phyloP scores from a whole-genome alignment of 1,140 invertebrate genomes.

The Tachypleus tridentatus region DNA sequence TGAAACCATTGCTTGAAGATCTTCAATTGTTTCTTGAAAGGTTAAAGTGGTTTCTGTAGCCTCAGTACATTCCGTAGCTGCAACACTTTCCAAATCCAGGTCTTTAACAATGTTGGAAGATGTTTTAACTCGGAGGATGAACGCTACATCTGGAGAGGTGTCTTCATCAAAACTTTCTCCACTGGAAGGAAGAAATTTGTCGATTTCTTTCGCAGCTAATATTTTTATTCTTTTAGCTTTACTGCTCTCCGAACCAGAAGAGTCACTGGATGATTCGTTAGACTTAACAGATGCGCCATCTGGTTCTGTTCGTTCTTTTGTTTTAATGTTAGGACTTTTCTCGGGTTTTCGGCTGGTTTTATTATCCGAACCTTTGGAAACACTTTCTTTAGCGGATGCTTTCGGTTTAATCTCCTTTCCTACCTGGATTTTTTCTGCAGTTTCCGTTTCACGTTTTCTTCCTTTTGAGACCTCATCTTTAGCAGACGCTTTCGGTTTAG shows the following conservation, averaged over 20 bases:
- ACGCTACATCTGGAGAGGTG: conserved; percentile 42
- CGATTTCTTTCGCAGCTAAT: conserved; percentile 7
- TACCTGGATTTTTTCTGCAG: background rate
- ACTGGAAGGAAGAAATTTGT: conserved; percentile 21
- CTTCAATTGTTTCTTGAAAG: conserved; percentile 20
- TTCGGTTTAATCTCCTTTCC: background rate
- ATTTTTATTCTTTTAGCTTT: conserved; percentile 8
- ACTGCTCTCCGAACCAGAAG: background rate
- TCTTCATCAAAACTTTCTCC: conserved; percentile 22
- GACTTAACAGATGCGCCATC: background rate
- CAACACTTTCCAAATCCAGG: conserved; percentile 40
- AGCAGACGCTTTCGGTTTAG: background rate
- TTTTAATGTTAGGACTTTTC: background rate
- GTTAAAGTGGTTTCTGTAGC: conserved; percentile 38
- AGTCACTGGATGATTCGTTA: background rate
- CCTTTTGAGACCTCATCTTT: background rate
- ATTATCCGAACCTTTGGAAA: background rate
- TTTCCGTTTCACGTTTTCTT: background rate
- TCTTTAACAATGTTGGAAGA: conserved; percentile 25
- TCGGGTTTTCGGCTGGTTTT: background rate
- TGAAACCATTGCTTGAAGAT: conserved; percentile 21
- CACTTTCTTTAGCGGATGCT: background rate
- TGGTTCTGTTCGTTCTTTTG: background rate
- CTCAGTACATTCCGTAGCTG: conserved; percentile 42
- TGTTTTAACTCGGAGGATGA: conserved; percentile 37